Conservation (phyloP, 2,797 vertebrate species). For the Girardinus metallicus region DNA sequence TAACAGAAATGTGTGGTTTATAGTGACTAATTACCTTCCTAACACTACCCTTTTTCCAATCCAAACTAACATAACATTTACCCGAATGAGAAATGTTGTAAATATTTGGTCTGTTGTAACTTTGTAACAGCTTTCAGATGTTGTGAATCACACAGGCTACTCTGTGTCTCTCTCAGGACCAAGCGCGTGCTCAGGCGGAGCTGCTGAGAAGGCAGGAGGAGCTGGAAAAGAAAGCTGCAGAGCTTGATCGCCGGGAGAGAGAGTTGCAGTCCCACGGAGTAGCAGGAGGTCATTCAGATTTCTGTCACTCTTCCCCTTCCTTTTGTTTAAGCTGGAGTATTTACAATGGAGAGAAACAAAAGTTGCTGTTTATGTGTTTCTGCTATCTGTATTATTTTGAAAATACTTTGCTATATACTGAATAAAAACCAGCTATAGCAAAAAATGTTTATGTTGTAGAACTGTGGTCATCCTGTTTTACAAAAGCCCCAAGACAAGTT, state of each 20-base stretch:
- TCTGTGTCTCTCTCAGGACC: constrained; percentile 82
- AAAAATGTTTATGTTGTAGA: background rate
- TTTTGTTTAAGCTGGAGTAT: background rate
- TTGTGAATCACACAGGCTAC: constrained; percentile 6
- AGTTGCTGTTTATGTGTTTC: background rate
- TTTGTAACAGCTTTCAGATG: constrained; percentile 35
- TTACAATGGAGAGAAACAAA: background rate
- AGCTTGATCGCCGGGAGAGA: constrained; percentile 96
- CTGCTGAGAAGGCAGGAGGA: constrained; percentile 93
- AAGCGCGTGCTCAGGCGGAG: constrained; percentile 91
- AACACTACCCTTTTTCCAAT: constrained; percentile 4
- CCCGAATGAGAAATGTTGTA: constrained; percentile 26
- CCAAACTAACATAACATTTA: constrained; percentile 25
- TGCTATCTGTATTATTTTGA: background rate
- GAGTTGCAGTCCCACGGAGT: constrained; percentile 93
- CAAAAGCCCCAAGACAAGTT: background rate
- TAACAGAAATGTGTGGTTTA: constrained; percentile 24
- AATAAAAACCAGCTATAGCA: background rate
- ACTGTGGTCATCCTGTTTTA: background rate
- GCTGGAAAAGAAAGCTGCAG: constrained; percentile 95
- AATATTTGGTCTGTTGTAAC: constrained; percentile 18
- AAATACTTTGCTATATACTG: background rate
- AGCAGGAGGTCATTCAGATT: constrained; percentile 80
- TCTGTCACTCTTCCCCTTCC: constrained; percentile 1
- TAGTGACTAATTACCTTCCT: constrained; percentile 20